phyloP scores from a whole-genome alignment of 2,888 invertebrate genomes.

The Sialis lutaria region DNA sequence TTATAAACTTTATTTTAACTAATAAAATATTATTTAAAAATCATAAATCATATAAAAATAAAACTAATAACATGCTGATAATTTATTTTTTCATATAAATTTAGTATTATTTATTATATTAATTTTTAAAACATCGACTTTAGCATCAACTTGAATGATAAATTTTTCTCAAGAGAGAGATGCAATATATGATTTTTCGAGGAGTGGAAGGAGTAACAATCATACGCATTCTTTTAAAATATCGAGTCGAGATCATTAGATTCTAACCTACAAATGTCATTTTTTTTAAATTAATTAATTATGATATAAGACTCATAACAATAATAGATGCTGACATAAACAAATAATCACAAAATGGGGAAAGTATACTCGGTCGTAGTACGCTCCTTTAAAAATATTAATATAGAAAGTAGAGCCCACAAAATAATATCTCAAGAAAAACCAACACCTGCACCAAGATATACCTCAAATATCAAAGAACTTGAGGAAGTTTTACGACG shows the following conservation, averaged over 20 bases:
- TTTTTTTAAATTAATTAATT: background rate
- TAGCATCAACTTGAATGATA: background rate
- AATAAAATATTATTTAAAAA: background rate
- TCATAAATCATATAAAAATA: background rate
- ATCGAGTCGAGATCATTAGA: background rate
- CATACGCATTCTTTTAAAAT: no score
- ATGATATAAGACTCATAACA: no score
- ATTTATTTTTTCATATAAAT: background rate
- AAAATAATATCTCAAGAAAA: constrained; percentile 43
- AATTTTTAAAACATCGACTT: background rate
- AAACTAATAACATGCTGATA: background rate
- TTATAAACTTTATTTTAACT: background rate
- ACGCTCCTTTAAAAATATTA: constrained; percentile 46
- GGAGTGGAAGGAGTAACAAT: no score
- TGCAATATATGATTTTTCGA: no score
- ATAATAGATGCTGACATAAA: no score
- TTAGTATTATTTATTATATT: background rate
- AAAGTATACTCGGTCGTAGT: constrained; percentile 39
- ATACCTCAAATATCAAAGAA: constrained; percentile 39
- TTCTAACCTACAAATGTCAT: background rate
- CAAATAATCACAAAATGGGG: constrained; percentile 34
- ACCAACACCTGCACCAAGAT: constrained; percentile 48
- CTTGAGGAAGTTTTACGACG: constrained; percentile 41
- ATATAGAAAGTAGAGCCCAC: constrained; percentile 60
- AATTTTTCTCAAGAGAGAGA: no score